These are phyloP conservation scores for Anthopleura sola DNA, from an alignment of 64 coral and sea anemone species.

Conservation along the genomic window DNA sequence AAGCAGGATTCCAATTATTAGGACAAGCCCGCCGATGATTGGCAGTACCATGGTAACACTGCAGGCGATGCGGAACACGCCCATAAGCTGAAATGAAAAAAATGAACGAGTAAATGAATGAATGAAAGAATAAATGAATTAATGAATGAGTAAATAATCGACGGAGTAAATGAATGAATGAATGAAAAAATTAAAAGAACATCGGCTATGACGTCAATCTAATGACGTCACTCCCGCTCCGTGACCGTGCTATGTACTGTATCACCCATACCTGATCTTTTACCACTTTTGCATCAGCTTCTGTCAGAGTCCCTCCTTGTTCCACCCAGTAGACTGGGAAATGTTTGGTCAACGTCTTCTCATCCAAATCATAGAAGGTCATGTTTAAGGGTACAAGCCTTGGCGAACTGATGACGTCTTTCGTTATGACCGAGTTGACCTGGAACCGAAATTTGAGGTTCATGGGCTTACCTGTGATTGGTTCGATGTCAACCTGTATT, in stretches of 20 bases:
- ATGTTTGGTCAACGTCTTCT: not conserved
- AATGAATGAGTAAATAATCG: too few species aligned
- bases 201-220: too few species aligned
- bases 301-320: constrained; percentile 1
- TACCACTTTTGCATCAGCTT: not conserved
- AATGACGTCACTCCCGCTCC: too few species aligned
- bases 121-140: too few species aligned
- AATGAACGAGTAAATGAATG: too few species aligned
- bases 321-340: constrained; percentile 41
- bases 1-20: constrained; percentile 8
- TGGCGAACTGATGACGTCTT: not conserved
- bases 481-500: constrained; percentile 42
- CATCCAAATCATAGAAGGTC: constrained; percentile 5
- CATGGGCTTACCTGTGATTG: constrained; percentile 37
- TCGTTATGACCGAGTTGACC: constrained; percentile 31
- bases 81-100: constrained; percentile 9
- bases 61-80: constrained; percentile 4
- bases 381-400: not conserved
- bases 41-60: constrained; percentile 34
- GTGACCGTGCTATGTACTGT: too few species aligned
- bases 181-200: too few species aligned
- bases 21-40: constrained; percentile 28
- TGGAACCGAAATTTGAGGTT: constrained; percentile 35
- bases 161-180: too few species aligned
- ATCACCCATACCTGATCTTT: not conserved